Percentiles rank a stretch among this genome's conserved stretches.
Conservation (phyloP, 2,113 vertebrate species). For the Clinocottus analis region DNA sequence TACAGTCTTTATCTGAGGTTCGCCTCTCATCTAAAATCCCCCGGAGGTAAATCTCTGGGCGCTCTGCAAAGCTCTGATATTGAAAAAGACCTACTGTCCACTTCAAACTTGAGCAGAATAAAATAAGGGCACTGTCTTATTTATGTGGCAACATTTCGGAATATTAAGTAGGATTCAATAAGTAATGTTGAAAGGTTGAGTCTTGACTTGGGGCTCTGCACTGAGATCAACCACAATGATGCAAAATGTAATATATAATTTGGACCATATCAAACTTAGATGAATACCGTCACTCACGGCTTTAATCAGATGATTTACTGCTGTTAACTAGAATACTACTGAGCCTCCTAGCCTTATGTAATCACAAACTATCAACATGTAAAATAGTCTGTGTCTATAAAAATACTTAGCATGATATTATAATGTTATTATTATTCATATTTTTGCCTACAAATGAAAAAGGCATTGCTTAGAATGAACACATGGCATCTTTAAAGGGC, state of each 20-base stretch:
- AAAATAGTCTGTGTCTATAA: not conserved
- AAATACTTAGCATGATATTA: not conserved
- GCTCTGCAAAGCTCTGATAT: slow-evolving; percentile 23
- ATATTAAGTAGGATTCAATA: slow-evolving; percentile 18
- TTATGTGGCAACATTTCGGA: slow-evolving; percentile 28
- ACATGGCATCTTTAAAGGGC: not conserved
- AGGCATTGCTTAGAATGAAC: not conserved
- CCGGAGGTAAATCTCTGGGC: slow-evolving; percentile 8
- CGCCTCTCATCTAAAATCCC: slow-evolving; percentile 32
- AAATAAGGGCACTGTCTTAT: slow-evolving; percentile 15
- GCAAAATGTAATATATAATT: not conserved
- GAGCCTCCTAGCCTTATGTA: not conserved
- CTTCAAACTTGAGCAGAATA: not conserved
- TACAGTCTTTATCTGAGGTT: slow-evolving; percentile 37
- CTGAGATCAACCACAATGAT: not conserved
- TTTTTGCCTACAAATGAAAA: not conserved
- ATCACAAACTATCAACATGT: not conserved
- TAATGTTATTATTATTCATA: too few relatives aligned
- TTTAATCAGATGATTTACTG: slow-evolving; percentile 7
- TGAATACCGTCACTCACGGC: not conserved
- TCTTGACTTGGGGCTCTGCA: not conserved
- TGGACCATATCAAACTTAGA: slow-evolving; percentile 4
- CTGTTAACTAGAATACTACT: not conserved
- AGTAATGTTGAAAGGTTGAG: not conserved
- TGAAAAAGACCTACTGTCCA: slow-evolving; percentile 41